phyloP scores from a whole-genome alignment of 2,113 vertebrate species.

The Peucedramus taeniatus region DNA sequence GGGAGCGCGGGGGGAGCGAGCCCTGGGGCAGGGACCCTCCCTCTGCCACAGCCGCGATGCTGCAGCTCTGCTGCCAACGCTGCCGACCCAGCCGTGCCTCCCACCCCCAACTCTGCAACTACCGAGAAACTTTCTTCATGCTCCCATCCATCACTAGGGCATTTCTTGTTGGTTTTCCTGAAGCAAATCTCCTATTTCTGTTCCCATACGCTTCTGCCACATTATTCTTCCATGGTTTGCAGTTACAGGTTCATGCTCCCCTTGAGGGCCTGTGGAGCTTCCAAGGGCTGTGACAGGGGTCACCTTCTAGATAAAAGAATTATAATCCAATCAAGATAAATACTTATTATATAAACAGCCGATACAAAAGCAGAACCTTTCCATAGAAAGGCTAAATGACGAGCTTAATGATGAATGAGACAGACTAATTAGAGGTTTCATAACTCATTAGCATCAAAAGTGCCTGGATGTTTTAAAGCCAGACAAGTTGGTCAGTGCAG shows the following conservation, averaged over 20 bases:
- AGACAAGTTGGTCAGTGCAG: neutral
- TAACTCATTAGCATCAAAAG: slow-evolving; percentile 9
- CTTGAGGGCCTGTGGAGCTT: neutral
- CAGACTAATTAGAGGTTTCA: slow-evolving; percentile 5
- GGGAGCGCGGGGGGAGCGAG: accelerated
- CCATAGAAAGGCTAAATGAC: neutral
- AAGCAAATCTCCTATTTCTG: neutral
- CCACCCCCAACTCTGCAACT: accelerated
- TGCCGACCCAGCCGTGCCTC: neutral
- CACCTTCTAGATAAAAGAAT: neutral
- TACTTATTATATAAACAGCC: neutral
- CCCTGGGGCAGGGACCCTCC: too few species aligned
- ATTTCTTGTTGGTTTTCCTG: neutral
- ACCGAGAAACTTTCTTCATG: accelerated
- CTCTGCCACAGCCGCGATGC: too few species aligned
- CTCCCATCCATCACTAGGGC: accelerated
- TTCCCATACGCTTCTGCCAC: neutral
- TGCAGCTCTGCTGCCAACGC: neutral
- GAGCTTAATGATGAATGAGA: neutral
- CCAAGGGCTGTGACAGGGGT: neutral
- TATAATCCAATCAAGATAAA: neutral
- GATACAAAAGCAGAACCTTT: neutral
- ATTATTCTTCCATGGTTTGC: neutral
- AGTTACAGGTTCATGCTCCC: neutral
- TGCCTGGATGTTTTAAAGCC: neutral